Percentiles rank a stretch among this genome's conserved stretches.
Evolutionary conservation across 2,113 vertebrate genomes (phyloP).

Genomic region (Ceyx cyanopectus): DNA sequence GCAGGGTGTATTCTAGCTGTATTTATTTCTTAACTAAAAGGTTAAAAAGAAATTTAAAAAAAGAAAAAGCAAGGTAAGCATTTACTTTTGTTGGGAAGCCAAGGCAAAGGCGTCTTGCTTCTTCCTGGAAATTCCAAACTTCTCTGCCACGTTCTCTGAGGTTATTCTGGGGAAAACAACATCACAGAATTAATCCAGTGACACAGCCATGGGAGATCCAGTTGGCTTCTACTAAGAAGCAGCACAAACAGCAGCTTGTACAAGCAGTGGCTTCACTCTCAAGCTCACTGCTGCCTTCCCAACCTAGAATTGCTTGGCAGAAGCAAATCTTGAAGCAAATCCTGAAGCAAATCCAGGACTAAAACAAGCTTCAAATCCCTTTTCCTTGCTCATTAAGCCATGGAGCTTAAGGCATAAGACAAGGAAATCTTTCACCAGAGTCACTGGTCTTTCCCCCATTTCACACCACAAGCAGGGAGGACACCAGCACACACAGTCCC

Average conservation of each 20-base stretch:
- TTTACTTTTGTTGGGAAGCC: constrained; percentile 90
- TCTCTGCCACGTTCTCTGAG: constrained; percentile 92
- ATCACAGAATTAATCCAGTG: not conserved
- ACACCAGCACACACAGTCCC: not conserved
- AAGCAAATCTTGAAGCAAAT: not conserved
- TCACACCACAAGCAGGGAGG: not conserved
- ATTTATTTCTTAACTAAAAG: not conserved
- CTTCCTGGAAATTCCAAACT: constrained; percentile 86
- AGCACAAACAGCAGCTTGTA: not conserved
- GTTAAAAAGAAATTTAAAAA: not conserved
- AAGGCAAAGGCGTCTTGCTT: constrained; percentile 91
- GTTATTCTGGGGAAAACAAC: constrained; percentile 83
- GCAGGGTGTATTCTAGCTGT: not conserved
- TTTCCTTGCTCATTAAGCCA: not conserved
- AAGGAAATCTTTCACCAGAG: not conserved
- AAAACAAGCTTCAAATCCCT: not conserved
- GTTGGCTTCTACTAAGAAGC: not conserved
- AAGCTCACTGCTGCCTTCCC: not conserved
- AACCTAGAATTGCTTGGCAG: not conserved
- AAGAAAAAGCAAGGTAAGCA: fast-evolving
- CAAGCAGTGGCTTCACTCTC: not conserved
- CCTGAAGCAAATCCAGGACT: not conserved
- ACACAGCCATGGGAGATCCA: not conserved
- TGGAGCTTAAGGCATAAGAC: not conserved
- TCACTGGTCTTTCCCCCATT: not conserved